Evolutionary conservation across 2,888 invertebrate species (phyloP), one percentile per base, ranked within the genome.

Genomic region (Ennomos erosarius): DNA sequence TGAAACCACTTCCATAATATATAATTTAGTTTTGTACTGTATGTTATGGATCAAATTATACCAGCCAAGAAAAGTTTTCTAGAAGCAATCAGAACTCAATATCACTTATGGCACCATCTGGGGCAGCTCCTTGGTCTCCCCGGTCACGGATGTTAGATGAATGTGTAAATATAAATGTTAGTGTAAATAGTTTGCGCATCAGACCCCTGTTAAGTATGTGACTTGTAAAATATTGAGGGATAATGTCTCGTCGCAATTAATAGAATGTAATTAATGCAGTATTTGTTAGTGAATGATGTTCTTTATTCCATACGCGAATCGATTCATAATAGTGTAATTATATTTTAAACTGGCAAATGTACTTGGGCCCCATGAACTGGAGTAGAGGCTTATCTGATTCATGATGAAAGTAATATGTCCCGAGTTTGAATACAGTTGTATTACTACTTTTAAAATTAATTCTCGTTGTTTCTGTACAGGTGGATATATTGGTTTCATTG

Each of bases 161-260:
- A 16, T 50, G 47, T 52, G 65, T 67, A 65, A 49, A 63, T 57
- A 62, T 59, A 49, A 43, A 48, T 39, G 11, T 46, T 52, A 59
- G 63, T 68, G 59, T 57, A 52, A 42, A 55, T 48, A 62, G 55
- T 61, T 40, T 55, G 56, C 68, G 55, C 49, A 9, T 45, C 48
- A 42, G 58, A 49, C 51, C 47, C 55, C 45, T 48, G 33, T n/a
- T 36, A 51, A 51, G 51, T 42, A 58, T 44, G 34, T 39, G 36
- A 50, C 38, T 51, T 59, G 55, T 60, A 56, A 49, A 11, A 39
- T 56, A 50, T 49, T 35, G 38, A 26, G 33, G 40, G 10, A 33
- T 37, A 8, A 11, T 35, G 53, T 35, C 46, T 44, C 53, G 44
- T 33, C 48, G 58, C 47, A 10, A 38, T 46, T 10, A n/a, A 44